phyloP scores from a whole-genome alignment of 1,140 invertebrate species.

The Heterodera carotae region DNA sequence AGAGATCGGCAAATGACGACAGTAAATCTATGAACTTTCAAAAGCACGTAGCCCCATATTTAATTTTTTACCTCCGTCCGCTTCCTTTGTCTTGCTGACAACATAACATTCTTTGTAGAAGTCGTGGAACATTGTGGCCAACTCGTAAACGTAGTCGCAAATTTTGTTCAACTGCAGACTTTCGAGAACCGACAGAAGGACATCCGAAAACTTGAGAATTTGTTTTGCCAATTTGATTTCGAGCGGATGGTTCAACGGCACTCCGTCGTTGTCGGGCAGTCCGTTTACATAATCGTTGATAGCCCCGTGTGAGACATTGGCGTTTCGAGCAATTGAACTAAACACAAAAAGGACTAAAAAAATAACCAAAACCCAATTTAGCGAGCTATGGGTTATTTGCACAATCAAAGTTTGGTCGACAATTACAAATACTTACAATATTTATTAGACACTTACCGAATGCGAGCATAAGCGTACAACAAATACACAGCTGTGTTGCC shows the following conservation, averaged over 20 bases:
- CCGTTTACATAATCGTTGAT: slow-evolving; percentile 42
- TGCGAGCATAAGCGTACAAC: slow-evolving; percentile 90
- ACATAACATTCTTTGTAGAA: slow-evolving; percentile 98
- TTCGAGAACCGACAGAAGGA: slow-evolving; percentile 79
- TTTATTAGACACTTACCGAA: slow-evolving; percentile 72
- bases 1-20: no score
- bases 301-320: slow-evolving; percentile 69
- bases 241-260: slow-evolving; percentile 80
- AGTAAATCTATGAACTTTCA: no score
- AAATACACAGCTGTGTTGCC: slow-evolving; percentile 98
- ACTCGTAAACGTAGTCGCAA: slow-evolving; percentile 93
- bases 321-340: slow-evolving; percentile 77
- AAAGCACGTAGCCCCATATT: no score
- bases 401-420: neutral
- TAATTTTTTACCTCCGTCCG: slow-evolving; percentile 51
- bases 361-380: neutral
- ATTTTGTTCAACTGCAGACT: slow-evolving; percentile 78
- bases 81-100: slow-evolving; percentile 89
- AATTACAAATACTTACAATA: neutral
- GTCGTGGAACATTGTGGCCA: slow-evolving; percentile 87
- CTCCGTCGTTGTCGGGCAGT: neutral
- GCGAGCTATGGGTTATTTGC: no score
- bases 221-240: slow-evolving; percentile 93
- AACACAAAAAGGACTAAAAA: neutral
- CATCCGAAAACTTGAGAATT: slow-evolving; percentile 72